Conservation (phyloP, 30 jellyfish, hydroid and myxozoan species). For the Catostylus mosaicus region DNA sequence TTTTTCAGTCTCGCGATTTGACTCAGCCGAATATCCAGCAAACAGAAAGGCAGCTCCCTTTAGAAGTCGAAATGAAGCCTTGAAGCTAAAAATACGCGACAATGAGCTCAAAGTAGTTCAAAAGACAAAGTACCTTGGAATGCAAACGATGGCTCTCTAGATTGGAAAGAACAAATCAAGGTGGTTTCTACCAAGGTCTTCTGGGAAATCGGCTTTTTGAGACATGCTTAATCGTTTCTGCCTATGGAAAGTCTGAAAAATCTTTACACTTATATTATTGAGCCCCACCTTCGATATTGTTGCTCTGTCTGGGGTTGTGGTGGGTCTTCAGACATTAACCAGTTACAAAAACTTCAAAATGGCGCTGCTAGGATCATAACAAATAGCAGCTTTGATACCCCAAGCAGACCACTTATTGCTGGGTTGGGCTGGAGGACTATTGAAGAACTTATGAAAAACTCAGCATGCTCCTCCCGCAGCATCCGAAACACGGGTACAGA, state of each 20-base stretch:
- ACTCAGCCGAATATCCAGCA: too few relatives aligned
- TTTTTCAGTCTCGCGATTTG: too few relatives aligned
- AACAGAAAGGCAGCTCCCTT: too few relatives aligned
- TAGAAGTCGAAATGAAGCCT: too few relatives aligned
- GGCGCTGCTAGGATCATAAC: background rate
- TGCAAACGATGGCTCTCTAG: too few relatives aligned
- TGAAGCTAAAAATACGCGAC: background rate
- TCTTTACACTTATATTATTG: conserved; percentile 5
- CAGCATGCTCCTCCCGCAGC: too few relatives aligned
- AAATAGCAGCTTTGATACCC: background rate
- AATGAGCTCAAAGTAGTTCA: background rate
- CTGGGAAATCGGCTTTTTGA: conserved; percentile 21
- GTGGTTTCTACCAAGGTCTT: conserved; percentile 1
- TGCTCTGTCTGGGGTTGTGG: conserved; percentile 53
- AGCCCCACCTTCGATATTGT: conserved; percentile 19
- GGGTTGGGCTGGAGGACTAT: background rate
- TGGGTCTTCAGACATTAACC: conserved; percentile 7
- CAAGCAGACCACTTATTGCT: background rate
- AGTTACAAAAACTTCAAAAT: background rate
- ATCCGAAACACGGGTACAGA: too few relatives aligned
- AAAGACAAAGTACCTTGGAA: too few relatives aligned
- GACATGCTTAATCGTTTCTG: conserved; percentile 6
- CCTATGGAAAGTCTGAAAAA: background rate
- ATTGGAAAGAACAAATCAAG: conserved; percentile 10
- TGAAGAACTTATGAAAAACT: too few relatives aligned